Evolutionary conservation across 2,113 vertebrate genomes (phyloP).

Genomic region (Oncorhynchus tshawytscha): DNA sequence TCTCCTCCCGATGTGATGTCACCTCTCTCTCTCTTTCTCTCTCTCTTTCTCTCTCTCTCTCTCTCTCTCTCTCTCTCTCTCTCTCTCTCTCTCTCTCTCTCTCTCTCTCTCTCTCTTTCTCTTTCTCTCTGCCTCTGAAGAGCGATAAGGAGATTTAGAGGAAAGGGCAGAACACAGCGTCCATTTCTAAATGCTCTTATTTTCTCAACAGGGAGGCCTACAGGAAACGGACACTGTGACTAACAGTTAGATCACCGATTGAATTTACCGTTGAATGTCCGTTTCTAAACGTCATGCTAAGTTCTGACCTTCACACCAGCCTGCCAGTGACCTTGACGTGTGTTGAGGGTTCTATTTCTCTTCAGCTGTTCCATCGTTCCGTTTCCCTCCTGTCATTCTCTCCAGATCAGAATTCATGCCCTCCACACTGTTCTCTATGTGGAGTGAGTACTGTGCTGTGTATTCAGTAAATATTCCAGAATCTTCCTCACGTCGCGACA

Average conservation of each 20-base stretch:
- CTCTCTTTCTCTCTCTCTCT: conserved; percentile 22
- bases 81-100: conserved; percentile 24
- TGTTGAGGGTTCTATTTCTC: background rate
- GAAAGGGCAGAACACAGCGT: background rate
- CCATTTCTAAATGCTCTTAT: conserved; percentile 5
- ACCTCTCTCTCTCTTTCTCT: background rate
- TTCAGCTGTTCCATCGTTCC: background rate
- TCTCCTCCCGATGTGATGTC: background rate
- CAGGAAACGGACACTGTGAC: conserved; percentile 5
- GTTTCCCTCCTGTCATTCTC: background rate
- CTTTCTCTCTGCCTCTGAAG: conserved; percentile 13
- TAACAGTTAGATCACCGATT: background rate
- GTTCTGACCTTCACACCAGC: background rate
- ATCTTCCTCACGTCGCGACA: background rate
- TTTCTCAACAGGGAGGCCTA: background rate
- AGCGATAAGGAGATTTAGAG: too few species aligned
- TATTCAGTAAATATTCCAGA: background rate
- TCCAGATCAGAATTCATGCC: background rate
- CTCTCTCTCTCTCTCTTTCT: conserved; percentile 15
- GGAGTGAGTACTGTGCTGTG: background rate
- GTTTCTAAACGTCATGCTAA: background rate
- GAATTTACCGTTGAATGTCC: background rate
- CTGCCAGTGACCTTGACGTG: background rate
- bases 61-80: background rate
- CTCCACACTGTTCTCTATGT: background rate